Evolutionary conservation across 2,113 vertebrate genomes (phyloP).

Genomic region (Baryphthengus martii): DNA sequence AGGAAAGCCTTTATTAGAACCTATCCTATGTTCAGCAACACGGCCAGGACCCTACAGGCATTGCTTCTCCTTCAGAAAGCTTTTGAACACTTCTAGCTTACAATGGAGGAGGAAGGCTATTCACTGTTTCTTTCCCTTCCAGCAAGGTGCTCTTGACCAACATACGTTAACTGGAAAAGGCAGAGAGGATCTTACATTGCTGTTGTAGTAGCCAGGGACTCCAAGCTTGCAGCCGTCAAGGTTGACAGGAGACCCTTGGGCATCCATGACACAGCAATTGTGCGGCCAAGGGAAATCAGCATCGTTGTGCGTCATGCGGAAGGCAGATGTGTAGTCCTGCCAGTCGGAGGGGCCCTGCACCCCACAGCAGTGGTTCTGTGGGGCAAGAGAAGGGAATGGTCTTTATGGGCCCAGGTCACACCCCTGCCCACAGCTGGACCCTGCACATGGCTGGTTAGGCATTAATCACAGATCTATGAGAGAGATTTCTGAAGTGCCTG

Average conservation of each 20-base stretch:
- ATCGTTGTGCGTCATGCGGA: constrained; percentile 34
- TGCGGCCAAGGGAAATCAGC: constrained; percentile 78
- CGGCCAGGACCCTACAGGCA: background rate
- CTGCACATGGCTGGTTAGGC: background rate
- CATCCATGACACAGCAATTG: constrained; percentile 71
- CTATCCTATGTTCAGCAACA: background rate
- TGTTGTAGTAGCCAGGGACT: constrained; percentile 68
- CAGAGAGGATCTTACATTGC: constrained; percentile 50
- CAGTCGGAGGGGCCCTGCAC: constrained; percentile 75
- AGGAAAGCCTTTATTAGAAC: background rate
- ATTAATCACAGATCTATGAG: constrained; percentile 1
- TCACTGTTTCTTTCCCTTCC: background rate
- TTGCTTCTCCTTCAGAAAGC: background rate
- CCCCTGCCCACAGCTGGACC: background rate
- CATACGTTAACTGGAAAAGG: background rate
- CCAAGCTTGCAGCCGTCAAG: constrained; percentile 77
- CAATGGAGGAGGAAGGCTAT: background rate
- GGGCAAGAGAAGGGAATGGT: background rate
- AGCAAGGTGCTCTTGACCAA: background rate
- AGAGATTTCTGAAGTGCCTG: background rate
- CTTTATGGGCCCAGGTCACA: background rate
- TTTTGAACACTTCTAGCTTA: background rate
- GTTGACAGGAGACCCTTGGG: constrained; percentile 16
- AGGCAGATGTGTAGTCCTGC: constrained; percentile 72
- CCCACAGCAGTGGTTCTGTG: constrained; percentile 76